phyloP scores from a whole-genome alignment of 2,797 vertebrate genomes.

The Pseudocheirus occidentalis region DNA sequence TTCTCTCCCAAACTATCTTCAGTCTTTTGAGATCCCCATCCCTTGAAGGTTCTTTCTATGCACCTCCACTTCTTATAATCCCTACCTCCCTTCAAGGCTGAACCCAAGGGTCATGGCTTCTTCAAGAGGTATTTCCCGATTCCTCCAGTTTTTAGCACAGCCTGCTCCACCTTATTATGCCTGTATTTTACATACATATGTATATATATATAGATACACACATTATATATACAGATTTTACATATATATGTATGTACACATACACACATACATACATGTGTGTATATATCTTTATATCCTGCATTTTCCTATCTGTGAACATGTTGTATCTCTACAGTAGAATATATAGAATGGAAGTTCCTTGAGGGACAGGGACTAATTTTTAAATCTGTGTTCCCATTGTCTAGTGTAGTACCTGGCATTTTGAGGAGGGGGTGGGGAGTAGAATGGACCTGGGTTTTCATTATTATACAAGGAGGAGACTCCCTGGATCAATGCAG shows the following conservation, averaged over 20 bases:
- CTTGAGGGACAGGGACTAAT: not conserved
- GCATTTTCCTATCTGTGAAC: not conserved
- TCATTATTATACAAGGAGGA: not conserved
- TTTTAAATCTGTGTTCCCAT: not conserved
- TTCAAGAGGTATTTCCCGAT: not conserved
- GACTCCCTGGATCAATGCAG: not conserved
- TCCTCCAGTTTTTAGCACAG: not conserved
- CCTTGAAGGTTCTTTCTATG: not conserved
- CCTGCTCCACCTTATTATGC: not conserved
- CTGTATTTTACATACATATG: not conserved
- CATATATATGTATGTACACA: not conserved
- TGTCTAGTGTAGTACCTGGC: not conserved
- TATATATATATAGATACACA: not conserved
- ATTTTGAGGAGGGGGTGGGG: not conserved
- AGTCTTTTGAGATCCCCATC: not conserved
- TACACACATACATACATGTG: fast-evolving
- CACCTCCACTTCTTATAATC: not conserved
- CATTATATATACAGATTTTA: not conserved
- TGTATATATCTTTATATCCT: not conserved
- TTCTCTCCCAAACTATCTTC: not conserved
- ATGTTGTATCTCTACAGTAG: not conserved
- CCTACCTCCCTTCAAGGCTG: not conserved
- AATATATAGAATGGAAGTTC: not conserved
- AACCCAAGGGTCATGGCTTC: not conserved
- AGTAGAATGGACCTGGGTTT: not conserved